phyloP scores from a whole-genome alignment of 2,797 vertebrate genomes.

The Eospalax fontanierii region DNA sequence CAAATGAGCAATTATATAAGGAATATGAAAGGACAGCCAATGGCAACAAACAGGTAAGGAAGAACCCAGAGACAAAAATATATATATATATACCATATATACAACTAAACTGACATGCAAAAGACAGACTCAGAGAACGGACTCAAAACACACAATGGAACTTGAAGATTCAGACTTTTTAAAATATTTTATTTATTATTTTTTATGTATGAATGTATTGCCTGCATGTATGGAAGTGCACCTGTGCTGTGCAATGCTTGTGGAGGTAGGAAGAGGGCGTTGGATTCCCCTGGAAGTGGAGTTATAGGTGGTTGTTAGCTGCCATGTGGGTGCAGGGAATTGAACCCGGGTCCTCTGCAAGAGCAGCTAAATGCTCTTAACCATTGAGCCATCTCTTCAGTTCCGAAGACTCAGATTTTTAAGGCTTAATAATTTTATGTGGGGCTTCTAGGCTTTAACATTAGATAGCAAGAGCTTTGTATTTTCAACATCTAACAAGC shows the following conservation, averaged over 20 bases:
- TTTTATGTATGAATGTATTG: too few species aligned
- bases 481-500: slow-evolving; percentile 49
- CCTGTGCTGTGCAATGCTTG: too few species aligned
- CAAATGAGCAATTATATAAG: not conserved
- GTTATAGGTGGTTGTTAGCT: too few species aligned
- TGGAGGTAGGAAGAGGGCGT: too few species aligned
- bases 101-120: not conserved
- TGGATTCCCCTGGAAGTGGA: too few species aligned
- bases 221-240: too few species aligned
- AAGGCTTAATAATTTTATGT: slow-evolving; percentile 45
- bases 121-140: slow-evolving; percentile 17
- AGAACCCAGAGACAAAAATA: not conserved
- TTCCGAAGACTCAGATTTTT: not conserved
- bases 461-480: slow-evolving; percentile 30
- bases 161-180: not conserved
- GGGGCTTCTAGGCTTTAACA: slow-evolving; percentile 1
- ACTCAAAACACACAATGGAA: slow-evolving; percentile 13
- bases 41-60: not conserved
- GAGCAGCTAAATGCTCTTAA: too few species aligned
- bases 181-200: too few species aligned
- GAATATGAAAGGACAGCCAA: slow-evolving; percentile 32
- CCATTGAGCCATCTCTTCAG: too few species aligned
- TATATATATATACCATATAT: not conserved
- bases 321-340: too few species aligned
- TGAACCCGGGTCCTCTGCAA: too few species aligned